Base-by-base conservation (phyloP, 2,888 invertebrate species). In the Leptopterna dolabrata region DNA sequence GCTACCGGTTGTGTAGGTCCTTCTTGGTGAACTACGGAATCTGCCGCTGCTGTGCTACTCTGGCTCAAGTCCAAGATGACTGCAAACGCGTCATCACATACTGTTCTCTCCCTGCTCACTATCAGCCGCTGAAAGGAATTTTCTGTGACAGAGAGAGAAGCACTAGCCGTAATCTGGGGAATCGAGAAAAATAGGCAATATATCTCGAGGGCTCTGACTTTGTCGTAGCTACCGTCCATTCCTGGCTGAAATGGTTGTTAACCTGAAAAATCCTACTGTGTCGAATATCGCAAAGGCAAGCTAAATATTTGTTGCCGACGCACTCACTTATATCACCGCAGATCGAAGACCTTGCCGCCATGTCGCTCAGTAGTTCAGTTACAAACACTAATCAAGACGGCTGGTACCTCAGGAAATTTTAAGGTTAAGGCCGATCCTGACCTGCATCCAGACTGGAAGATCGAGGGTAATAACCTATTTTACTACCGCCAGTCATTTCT, bases 341-440 rank as follows among this genome's bases (percentile, higher is more conserved):
- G n/a, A n/a, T n/a, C n/a, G n/a, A n/a, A n/a, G n/a, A n/a, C n/a
- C n/a, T n/a, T n/a, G n/a, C n/a, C n/a, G n/a, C n/a, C n/a, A n/a
- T n/a, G n/a, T n/a, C n/a, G n/a, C n/a, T n/a, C n/a, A n/a, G n/a
- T n/a, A n/a, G n/a, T n/a, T n/a, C n/a, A n/a, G n/a, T n/a, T n/a
- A n/a, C n/a, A n/a, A n/a, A n/a, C n/a, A n/a, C n/a, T n/a, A n/a
- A n/a, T n/a, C n/a, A n/a, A n/a, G 83, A 85, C 27, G 85, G 73
- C 6, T 89, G 89, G 89, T 89, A 89, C 45, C 29, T 19, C 0
- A 73, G 86, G 1, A 87, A 87, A 83, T 24, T 76, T 2, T 0
- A 16, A 78, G n/a, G 88, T 89, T 0, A 14, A 6, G 3, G 55
- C 36, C 9, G 41, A 41, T 16, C 88, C 89, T 0, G 80, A 47